Conservation (phyloP, 2,888 invertebrate species). For the Melanargia galathea region DNA sequence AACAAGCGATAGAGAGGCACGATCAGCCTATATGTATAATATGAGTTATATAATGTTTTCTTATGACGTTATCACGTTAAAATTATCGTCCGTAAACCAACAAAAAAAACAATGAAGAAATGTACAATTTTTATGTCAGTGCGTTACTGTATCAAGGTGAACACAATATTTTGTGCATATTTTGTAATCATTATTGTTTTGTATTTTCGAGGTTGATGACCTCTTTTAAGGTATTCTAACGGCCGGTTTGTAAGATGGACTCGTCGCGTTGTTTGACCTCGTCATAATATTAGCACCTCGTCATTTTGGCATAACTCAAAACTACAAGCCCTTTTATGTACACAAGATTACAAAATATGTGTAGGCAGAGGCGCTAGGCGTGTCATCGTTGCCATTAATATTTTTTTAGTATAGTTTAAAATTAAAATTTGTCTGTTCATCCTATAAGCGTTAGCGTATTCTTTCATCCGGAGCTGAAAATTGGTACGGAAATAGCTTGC, state of each 20-base stretch:
- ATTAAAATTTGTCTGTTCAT: no score
- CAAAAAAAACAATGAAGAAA: no score
- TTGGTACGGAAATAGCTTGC: no score
- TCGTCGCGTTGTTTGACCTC: slow-evolving; percentile 6
- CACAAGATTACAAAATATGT: background rate
- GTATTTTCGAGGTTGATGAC: slow-evolving; percentile 27
- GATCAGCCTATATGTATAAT: no score
- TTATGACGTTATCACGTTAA: no score
- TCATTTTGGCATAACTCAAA: slow-evolving; percentile 17
- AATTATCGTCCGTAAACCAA: no score
- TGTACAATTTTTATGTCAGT: background rate
- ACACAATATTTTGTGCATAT: slow-evolving; percentile 6
- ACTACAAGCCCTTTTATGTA: background rate
- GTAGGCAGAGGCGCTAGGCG: background rate
- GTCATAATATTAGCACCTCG: no score
- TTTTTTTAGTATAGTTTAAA: background rate
- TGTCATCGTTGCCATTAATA: background rate
- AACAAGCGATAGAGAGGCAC: no score
- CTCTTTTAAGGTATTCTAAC: slow-evolving; percentile 26
- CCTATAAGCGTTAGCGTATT: no score
- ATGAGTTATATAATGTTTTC: no score
- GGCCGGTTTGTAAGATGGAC: slow-evolving; percentile 27
- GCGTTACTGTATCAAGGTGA: slow-evolving; percentile 10
- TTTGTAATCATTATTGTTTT: slow-evolving; percentile 1
- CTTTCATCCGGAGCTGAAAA: no score